These are phyloP conservation scores for Tachycineta bicolor DNA, from an alignment of 2,113 vertebrate genomes.

Conservation along the genomic window DNA sequence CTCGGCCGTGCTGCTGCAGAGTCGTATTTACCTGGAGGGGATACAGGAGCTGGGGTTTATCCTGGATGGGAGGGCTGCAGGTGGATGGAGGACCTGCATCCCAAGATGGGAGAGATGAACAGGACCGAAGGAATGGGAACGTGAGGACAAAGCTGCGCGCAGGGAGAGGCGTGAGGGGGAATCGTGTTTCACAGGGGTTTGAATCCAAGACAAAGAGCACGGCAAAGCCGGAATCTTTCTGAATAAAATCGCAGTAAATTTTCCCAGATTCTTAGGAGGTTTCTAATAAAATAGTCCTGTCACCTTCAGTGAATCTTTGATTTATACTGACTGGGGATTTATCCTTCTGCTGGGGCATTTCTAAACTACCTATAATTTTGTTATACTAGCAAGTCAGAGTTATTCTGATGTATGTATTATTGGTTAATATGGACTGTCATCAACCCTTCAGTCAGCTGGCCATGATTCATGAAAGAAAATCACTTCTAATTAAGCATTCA, in stretches of 20 bases:
- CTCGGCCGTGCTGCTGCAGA: neutral
- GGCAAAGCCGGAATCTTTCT: neutral
- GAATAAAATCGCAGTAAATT: neutral
- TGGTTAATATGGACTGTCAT: constrained; percentile 65
- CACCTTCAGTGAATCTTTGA: constrained; percentile 38
- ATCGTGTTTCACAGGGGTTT: fast-evolving
- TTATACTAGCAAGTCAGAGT: constrained; percentile 9
- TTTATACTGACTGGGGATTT: constrained; percentile 37
- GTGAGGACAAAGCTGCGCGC: neutral
- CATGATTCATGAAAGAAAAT: constrained; percentile 61
- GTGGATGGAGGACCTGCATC: fast-evolving
- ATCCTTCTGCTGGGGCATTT: constrained; percentile 24
- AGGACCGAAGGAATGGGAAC: fast-evolving
- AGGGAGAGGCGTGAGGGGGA: neutral
- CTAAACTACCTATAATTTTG: constrained; percentile 53
- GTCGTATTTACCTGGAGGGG: fast-evolving
- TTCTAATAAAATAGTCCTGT: constrained; percentile 44
- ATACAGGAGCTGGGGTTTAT: neutral
- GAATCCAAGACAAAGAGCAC: neutral
- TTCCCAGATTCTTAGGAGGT: constrained; percentile 15
- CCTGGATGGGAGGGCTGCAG: fast-evolving
- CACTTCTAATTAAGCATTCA: constrained; percentile 64
- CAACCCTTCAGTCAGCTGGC: constrained; percentile 65
- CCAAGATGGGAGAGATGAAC: neutral
- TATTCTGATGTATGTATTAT: constrained; percentile 52